Evolutionary conservation across 2,888 invertebrate species (phyloP).

Genomic region (Balanococcus diminutus): DNA sequence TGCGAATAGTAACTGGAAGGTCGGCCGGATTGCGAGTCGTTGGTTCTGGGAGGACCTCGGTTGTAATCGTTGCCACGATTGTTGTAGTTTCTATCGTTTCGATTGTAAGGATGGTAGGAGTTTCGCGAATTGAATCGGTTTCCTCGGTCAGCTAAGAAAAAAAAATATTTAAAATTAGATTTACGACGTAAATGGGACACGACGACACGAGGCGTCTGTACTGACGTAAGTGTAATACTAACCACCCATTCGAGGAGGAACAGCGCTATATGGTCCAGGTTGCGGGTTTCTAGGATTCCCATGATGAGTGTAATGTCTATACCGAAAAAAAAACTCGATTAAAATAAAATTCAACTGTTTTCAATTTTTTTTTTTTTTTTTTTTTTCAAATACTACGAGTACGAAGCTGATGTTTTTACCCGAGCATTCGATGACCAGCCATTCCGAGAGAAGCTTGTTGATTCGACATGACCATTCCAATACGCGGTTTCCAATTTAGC

Average conservation of each 20-base stretch:
- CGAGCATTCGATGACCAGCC: constrained; percentile 80
- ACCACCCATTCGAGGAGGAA: constrained; percentile 57
- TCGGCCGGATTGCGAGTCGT: neutral
- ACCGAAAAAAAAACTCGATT: neutral
- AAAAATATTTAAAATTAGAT: neutral
- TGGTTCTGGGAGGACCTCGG: neutral
- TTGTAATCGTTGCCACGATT: neutral
- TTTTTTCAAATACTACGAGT: constrained; percentile 57
- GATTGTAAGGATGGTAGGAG: neutral
- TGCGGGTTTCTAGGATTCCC: constrained; percentile 47
- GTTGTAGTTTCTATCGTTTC: constrained; percentile 42
- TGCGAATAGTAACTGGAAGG: neutral
- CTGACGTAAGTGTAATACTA: neutral
- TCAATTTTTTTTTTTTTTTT: too few species aligned
- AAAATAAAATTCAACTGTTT: neutral
- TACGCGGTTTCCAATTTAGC: constrained; percentile 77
- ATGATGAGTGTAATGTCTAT: constrained; percentile 61
- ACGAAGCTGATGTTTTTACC: too few species aligned
- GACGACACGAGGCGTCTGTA: too few species aligned
- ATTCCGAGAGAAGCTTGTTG: constrained; percentile 71
- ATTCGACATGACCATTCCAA: constrained; percentile 74
- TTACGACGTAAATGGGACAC: neutral
- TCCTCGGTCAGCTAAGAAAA: neutral
- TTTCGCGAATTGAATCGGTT: constrained; percentile 26
- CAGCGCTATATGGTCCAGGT: constrained; percentile 61